A percentile compares a stretch with the other conserved stretches of the same genome.
Evolutionary conservation across 2,113 vertebrate species (phyloP).

Genomic region (Daboia siamensis): DNA sequence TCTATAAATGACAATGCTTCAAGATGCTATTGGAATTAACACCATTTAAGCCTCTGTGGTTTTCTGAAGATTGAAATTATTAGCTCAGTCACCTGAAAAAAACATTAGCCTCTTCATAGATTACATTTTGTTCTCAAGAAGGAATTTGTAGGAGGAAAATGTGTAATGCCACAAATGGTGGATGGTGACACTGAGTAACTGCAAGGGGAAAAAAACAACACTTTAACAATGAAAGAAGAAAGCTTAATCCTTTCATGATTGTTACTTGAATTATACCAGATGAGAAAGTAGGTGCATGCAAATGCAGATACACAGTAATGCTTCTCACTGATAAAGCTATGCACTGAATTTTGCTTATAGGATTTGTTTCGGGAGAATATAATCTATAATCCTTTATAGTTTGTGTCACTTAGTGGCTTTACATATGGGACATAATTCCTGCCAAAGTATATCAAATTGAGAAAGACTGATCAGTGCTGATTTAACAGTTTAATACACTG

Average conservation of each 20-base stretch:
- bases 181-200: background rate
- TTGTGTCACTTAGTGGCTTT: background rate
- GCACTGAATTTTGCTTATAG: background rate
- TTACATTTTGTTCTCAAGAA: background rate
- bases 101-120: background rate
- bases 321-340: background rate
- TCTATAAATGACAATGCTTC: background rate
- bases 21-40: slow-evolving; percentile 15
- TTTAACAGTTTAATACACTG: background rate
- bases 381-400: background rate
- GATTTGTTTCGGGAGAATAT: background rate
- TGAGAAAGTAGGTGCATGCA: background rate
- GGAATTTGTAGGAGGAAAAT: background rate
- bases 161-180: background rate
- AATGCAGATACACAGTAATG: background rate
- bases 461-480: background rate
- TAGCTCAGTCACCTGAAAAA: slow-evolving; percentile 1
- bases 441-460: background rate
- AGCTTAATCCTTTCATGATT: background rate
- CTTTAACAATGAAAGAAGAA: background rate
- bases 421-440: background rate
- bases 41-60: background rate
- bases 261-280: background rate
- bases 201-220: background rate
- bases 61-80: background rate